Evolutionary conservation across 2,888 invertebrate species (phyloP), one percentile per base, ranked within the genome.

Genomic region (Chrysotoxum bicinctum): DNA sequence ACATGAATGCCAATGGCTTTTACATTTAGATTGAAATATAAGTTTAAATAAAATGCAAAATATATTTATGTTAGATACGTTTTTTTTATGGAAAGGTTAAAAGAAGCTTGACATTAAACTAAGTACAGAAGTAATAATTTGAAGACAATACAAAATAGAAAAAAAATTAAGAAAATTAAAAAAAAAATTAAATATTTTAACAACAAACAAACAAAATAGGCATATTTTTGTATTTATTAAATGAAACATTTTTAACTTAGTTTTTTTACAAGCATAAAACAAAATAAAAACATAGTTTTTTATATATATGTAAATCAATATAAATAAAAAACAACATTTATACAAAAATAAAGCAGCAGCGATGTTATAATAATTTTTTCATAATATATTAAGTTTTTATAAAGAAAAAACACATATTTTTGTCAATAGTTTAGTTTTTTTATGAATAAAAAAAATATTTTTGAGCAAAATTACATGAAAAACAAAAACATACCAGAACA

Each of bases 171-270:
- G 6, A 56, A 69, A 68, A 16, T 16, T 12, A 56, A 64, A 68
- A 78, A 19, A 56, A 64, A 68, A 78, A 40, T 60, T 21, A 7
- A 50, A 50, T n/a, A 50, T 0, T 14, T 23, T 7, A 23, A 19
- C 6, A 40, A 40, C 2, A 40, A 16, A 75, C 60, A 62, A 32
- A 88, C 26, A 43, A 35, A 89, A 81, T 79, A 87, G 87, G 89
- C 87, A 89, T 89, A 89, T 88, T 89, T 90, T 88, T 89, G 79
- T 87, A 90, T 89, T 45, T 89, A 87, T 90, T 89, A 87, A 66
- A 85, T 70, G 87, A 88, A 87, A 89, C 88, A 89, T 90, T 90
- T 90, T 90, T 89, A 88, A 88, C 76, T 86, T 87, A 89, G 89
- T 89, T 87, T 89, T 86, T 87, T 88, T 89, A 88, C 87, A 87